phyloP scores from a whole-genome alignment of 1,140 invertebrate species.

The Drosophila funebris region DNA sequence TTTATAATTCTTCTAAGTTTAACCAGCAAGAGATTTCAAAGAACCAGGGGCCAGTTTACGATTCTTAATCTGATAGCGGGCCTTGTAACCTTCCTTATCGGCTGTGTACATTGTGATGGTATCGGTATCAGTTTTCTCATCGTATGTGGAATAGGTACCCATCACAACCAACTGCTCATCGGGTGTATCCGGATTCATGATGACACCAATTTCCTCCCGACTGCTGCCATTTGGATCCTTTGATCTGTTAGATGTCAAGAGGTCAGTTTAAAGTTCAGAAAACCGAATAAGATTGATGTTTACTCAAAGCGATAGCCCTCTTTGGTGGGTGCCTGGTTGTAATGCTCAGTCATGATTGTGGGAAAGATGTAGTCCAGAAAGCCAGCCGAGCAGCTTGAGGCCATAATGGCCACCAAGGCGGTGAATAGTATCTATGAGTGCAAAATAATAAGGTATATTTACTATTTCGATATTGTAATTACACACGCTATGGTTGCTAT shows the following conservation, averaged over 20 bases:
- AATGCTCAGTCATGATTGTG: constrained; percentile 43
- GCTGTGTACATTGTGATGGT: constrained; percentile 79
- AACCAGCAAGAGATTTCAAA: constrained; percentile 75
- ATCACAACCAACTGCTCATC: constrained; percentile 79
- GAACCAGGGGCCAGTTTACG: constrained; percentile 71
- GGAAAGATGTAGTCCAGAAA: constrained; percentile 59
- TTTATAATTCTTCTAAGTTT: not conserved
- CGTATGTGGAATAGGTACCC: constrained; percentile 63
- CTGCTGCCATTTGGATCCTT: constrained; percentile 76
- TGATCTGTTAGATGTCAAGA: constrained; percentile 23
- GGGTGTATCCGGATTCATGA: constrained; percentile 74
- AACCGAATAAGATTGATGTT: not conserved
- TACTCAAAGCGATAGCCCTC: constrained; percentile 74
- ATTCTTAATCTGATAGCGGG: constrained; percentile 71
- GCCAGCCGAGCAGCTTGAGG: constrained; percentile 59
- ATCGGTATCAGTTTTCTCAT: constrained; percentile 77
- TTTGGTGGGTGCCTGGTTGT: constrained; percentile 50
- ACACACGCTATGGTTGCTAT: constrained; percentile 1
- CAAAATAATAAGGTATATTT: not conserved
- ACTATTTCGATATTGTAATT: not conserved
- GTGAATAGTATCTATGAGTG: constrained; percentile 56
- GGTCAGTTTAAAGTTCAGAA: not conserved
- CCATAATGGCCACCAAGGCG: constrained; percentile 61
- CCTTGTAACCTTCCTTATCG: constrained; percentile 80
- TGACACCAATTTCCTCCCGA: constrained; percentile 75